Percentiles rank a stretch among this genome's conserved stretches.
phyloP scores from a whole-genome alignment of 1,140 invertebrate species.

The Drosophila carrolli region DNA sequence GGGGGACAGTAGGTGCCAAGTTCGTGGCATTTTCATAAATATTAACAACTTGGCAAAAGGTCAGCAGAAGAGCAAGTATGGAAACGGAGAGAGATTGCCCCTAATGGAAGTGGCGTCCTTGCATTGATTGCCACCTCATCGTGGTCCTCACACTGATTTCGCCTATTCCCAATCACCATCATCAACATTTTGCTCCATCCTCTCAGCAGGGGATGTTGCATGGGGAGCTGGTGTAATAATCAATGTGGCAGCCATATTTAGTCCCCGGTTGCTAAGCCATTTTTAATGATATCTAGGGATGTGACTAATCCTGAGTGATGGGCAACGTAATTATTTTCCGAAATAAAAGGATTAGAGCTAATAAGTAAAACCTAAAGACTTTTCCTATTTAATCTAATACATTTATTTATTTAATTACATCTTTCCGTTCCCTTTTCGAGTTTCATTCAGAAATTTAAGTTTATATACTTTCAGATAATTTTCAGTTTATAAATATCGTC shows the following conservation, averaged over 20 bases:
- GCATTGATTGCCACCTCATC: conserved; percentile 51
- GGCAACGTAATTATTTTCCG: not conserved
- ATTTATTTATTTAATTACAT: too few species aligned
- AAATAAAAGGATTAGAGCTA: not conserved
- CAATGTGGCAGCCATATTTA: conserved; percentile 58
- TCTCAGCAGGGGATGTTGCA: conserved; percentile 16
- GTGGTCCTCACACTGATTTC: conserved; percentile 1
- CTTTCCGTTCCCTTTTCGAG: too few species aligned
- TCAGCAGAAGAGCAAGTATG: conserved; percentile 21
- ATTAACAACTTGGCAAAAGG: conserved; percentile 59
- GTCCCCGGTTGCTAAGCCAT: conserved; percentile 52
- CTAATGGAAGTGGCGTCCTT: conserved; percentile 59
- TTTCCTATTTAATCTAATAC: too few species aligned
- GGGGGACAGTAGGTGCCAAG: conserved; percentile 43
- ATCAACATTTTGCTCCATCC: conserved; percentile 1
- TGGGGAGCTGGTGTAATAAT: conserved; percentile 45
- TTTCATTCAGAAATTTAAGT: too few species aligned
- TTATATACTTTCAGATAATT: too few species aligned
- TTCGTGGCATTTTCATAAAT: conserved; percentile 66
- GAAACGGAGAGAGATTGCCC: conserved; percentile 26
- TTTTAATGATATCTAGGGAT: conserved; percentile 58
- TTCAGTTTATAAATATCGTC: too few species aligned
- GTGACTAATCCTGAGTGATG: conserved; percentile 6
- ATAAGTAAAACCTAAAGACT: too few species aligned
- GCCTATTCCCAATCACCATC: conserved; percentile 38